Conservation (phyloP, 2,113 vertebrate genomes). For the Zootoca vivipara region DNA sequence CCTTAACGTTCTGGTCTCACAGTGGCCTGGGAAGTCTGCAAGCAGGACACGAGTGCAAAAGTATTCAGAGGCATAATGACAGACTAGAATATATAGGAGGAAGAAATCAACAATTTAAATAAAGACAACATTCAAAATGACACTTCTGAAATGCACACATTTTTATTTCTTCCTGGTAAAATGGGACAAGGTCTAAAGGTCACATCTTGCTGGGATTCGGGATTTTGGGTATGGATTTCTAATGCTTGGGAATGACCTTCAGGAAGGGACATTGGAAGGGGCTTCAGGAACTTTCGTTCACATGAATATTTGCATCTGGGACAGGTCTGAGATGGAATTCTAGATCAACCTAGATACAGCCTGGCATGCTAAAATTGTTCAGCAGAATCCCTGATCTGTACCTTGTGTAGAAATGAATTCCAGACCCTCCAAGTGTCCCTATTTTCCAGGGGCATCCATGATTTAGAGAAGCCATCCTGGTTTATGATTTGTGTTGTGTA, state of each 20-base stretch:
- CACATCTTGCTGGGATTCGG: too few species aligned
- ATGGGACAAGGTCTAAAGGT: not conserved
- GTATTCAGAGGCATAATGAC: too few species aligned
- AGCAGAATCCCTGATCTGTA: not conserved
- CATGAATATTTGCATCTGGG: not conserved
- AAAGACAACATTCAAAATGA: not conserved
- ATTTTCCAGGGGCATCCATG: too few species aligned
- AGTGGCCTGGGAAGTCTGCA: too few species aligned
- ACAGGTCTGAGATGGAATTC: not conserved
- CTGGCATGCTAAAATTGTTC: not conserved
- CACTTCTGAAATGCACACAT: not conserved
- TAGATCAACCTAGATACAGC: not conserved
- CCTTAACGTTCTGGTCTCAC: too few species aligned
- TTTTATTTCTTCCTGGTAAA: not conserved
- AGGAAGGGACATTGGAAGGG: not conserved
- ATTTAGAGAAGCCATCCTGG: too few species aligned
- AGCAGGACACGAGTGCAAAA: too few species aligned
- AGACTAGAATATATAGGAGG: too few species aligned
- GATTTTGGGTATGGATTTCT: not conserved
- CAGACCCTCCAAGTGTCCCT: too few species aligned
- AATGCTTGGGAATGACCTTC: not conserved
- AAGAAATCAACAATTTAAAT: not conserved
- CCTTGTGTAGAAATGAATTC: too few species aligned
- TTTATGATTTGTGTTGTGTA: too few species aligned
- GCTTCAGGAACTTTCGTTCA: not conserved